Base-by-base conservation (phyloP, 2,113 vertebrate species). In the Grantiella picta region DNA sequence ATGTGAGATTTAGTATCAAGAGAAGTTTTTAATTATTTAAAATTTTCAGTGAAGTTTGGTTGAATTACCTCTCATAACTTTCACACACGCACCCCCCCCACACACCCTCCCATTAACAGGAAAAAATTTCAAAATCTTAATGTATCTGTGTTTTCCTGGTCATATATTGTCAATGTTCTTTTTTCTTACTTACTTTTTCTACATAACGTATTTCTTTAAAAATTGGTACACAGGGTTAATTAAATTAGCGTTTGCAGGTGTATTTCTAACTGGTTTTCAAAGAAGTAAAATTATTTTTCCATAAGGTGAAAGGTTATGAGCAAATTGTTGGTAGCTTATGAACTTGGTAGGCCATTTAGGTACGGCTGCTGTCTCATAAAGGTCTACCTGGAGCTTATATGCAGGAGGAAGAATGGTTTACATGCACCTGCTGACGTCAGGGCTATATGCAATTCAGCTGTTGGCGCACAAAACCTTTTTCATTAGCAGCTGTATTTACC, bases 401-500 rank as follows among this genome's bases (percentile, higher is more conserved):
- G 12, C 2, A 0, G 52, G 49, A 28, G 3, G 13, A 68, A 72
- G 72, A 83, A 83, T 63, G n/a, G 71, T 77, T 96, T 90, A 28
- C 25, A 36, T 57, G 89, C 79, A 92, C 52, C 53, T 86, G 70
- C 53, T 88, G 66, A 49, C 75, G 89, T 49, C 36, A 28, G 59
- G 76, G 15, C 36, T 69, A 8, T 29, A 20, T 8, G 53, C 40
- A 81, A 83, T 0, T 0, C 83, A 92, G 80, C 66, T 89, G 80
- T 36, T 90, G 45, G 72, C 70, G 28, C 50, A 68, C 40, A 93
- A 76, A 82, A 17, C 24, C 65, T 66, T 89, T 91, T 70, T 82
- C 78, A 78, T 54, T 38, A 95, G 65, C 88, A 92, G 92, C 88
- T 92, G 82, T 90, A 52, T 78, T 93, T 92, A 82, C 44, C 33